Evolutionary conservation across 2,113 vertebrate genomes (phyloP).

Genomic region (Pseudorasbora parva): DNA sequence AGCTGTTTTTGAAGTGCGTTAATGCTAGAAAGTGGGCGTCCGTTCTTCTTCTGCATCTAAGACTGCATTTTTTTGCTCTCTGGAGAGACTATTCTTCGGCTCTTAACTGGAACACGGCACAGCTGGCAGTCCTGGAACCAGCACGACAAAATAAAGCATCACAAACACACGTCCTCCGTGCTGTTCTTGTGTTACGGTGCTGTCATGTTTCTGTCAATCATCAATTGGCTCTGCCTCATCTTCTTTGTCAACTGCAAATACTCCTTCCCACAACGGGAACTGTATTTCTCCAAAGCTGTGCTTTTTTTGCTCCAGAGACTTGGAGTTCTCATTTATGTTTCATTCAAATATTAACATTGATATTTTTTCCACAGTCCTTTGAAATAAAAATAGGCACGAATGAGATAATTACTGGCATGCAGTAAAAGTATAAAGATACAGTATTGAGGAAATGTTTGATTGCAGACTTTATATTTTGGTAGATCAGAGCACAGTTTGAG

Average conservation of each 20-base stretch:
- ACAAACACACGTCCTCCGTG: background rate
- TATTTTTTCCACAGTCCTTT: too few relatives aligned
- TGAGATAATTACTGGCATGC: too few relatives aligned
- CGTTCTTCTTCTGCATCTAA: conserved; percentile 10
- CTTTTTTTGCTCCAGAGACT: too few relatives aligned
- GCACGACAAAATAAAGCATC: background rate
- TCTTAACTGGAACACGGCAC: conserved; percentile 46
- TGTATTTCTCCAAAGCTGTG: background rate
- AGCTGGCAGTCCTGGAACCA: conserved; percentile 33
- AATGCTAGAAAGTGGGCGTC: conserved; percentile 18
- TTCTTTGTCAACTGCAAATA: background rate
- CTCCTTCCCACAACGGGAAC: background rate
- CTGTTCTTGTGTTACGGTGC: conserved; percentile 21
- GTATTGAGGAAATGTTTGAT: background rate
- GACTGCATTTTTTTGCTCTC: conserved; percentile 30
- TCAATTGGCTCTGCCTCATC: conserved; percentile 2
- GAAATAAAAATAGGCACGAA: too few relatives aligned
- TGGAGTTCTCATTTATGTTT: background rate
- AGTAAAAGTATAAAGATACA: background rate
- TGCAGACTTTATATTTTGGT: background rate
- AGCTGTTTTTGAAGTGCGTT: conserved; percentile 32
- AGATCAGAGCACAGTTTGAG: background rate
- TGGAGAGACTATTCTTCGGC: conserved; percentile 31
- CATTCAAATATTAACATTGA: background rate
- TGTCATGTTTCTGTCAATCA: background rate